These are phyloP conservation scores for Podarcis cretensis DNA, from an alignment of 2,113 vertebrate species.

Conservation along the genomic window DNA sequence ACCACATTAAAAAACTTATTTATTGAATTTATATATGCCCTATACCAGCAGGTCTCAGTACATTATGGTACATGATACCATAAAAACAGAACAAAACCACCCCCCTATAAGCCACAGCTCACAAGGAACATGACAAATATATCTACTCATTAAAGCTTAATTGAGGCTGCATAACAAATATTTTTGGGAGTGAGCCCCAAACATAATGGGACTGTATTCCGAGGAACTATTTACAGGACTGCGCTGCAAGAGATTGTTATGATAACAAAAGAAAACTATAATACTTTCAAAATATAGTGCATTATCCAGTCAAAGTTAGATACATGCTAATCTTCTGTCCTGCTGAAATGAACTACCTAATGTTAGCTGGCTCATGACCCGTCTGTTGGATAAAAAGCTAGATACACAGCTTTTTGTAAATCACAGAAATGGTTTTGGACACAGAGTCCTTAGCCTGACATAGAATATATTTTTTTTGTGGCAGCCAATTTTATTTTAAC, in stretches of 20 bases:
- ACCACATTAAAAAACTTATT: no score
- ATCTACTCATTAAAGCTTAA: not conserved
- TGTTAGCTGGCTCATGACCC: not conserved
- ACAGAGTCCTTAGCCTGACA: conserved; percentile 29
- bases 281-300: conserved; percentile 35
- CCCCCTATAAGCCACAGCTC: no score
- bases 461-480: no score
- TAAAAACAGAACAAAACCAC: no score
- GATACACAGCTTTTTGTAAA: not conserved
- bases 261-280: conserved; percentile 4
- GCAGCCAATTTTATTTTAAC: conserved; percentile 1
- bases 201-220: not conserved
- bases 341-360: not conserved
- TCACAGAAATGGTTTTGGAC: conserved; percentile 3
- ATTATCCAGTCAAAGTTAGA: not conserved
- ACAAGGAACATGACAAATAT: not conserved
- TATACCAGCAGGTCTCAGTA: no score
- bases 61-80: no score
- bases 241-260: not conserved
- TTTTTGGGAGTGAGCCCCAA: not conserved
- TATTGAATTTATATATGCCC: no score
- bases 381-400: not conserved
- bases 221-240: not conserved
- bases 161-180: not conserved
- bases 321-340: not conserved